phyloP scores from a whole-genome alignment of 2,888 invertebrate genomes.

The Scaptomyza cyrtandrae region DNA sequence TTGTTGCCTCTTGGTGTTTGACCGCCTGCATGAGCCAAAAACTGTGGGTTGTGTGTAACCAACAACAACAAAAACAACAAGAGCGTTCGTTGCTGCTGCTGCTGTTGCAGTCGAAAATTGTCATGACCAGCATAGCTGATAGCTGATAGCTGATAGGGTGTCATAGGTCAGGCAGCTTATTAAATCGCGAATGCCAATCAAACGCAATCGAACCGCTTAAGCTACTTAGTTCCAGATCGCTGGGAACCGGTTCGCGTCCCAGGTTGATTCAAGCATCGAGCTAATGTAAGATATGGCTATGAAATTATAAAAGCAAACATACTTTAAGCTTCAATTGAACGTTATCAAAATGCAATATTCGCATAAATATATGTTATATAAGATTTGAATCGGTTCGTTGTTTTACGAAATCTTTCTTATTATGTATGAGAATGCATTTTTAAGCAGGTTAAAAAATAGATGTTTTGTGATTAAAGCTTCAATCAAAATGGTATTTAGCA shows the following conservation, averaged over 20 bases:
- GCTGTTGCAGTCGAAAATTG: conserved; percentile 24
- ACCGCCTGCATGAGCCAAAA: conserved; percentile 17
- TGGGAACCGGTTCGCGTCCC: neutral
- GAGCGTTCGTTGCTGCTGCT: neutral
- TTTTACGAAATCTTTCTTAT: too few species aligned
- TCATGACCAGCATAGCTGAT: conserved; percentile 23
- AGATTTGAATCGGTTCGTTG: too few species aligned
- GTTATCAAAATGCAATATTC: too few species aligned
- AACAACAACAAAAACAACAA: conserved; percentile 3
- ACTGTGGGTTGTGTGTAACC: conserved; percentile 50
- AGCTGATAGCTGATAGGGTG: conserved; percentile 20
- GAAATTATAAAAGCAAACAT: too few species aligned
- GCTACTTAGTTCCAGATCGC: neutral
- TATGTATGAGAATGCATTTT: too few species aligned
- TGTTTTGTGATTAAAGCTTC: too few species aligned
- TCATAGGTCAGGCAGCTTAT: conserved; percentile 42
- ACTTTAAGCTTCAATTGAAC: too few species aligned
- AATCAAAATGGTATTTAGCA: too few species aligned
- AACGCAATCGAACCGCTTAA: conserved; percentile 4
- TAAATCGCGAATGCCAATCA: conserved; percentile 38
- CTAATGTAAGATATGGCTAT: neutral
- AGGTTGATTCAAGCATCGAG: neutral
- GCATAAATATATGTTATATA: too few species aligned
- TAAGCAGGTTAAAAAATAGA: too few species aligned
- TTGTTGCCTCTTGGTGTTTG: conserved; percentile 1